Conservation (phyloP, 2,113 vertebrate genomes). For the Pedionomus torquatus region DNA sequence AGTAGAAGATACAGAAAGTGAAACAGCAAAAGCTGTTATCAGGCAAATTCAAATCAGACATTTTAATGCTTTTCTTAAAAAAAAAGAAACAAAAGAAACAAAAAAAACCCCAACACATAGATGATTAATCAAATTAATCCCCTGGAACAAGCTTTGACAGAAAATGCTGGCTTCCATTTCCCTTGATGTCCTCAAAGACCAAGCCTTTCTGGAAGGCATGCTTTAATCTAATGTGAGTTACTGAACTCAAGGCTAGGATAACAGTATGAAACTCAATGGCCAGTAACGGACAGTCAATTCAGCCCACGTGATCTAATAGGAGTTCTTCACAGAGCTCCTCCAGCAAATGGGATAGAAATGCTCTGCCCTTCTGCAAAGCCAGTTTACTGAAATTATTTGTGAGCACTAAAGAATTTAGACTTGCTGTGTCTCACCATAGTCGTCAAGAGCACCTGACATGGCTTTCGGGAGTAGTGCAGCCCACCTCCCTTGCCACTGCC, state of each 20-base stretch:
- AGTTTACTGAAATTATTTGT: neutral
- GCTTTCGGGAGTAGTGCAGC: neutral
- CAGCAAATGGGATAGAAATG: neutral
- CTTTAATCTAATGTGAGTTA: neutral
- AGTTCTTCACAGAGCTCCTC: neutral
- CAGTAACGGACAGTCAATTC: neutral
- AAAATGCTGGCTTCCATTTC: neutral
- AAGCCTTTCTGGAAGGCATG: slow-evolving; percentile 50
- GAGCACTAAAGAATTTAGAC: neutral
- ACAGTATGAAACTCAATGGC: slow-evolving; percentile 2
- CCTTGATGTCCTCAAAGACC: neutral
- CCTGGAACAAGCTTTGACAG: neutral
- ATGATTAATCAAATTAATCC: slow-evolving; percentile 44
- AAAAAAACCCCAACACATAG: neutral
- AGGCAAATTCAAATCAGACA: slow-evolving; percentile 5
- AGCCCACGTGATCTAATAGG: neutral
- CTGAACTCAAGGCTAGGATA: neutral
- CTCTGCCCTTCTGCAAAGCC: neutral
- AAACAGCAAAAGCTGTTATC: neutral
- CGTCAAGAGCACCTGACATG: rapidly evolving
- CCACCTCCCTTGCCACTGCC: neutral
- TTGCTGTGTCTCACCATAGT: rapidly evolving
- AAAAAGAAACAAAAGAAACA: neutral
- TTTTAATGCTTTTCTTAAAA: neutral
- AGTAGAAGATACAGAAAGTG: neutral